Conservation (phyloP, 2,797 vertebrate genomes). For the Mycteria americana region DNA sequence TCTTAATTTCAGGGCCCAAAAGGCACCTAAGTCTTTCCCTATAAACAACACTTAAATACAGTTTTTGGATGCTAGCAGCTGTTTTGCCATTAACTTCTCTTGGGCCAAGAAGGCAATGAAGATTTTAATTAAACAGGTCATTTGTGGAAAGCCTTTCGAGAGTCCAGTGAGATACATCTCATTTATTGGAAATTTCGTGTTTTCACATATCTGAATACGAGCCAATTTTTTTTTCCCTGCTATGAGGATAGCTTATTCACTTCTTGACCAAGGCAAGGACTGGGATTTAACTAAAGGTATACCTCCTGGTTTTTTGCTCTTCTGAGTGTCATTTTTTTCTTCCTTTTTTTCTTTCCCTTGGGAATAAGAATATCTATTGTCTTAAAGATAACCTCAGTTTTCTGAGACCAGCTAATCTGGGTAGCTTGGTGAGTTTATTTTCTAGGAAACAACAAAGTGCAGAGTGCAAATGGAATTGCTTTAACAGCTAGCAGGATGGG, state of each 20-base stretch:
- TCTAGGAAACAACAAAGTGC: not conserved
- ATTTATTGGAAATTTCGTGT: not conserved
- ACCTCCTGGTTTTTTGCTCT: not conserved
- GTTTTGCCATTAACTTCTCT: conserved; percentile 5
- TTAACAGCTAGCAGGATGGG: not conserved
- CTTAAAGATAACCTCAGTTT: not conserved
- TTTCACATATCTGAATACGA: not conserved
- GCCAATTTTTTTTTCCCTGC: not conserved
- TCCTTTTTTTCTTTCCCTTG: not conserved
- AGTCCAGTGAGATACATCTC: fast-evolving
- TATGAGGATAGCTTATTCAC: not conserved
- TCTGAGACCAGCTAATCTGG: not conserved
- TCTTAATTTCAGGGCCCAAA: not conserved
- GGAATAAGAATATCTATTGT: not conserved
- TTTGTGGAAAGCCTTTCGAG: not conserved
- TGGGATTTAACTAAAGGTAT: not conserved
- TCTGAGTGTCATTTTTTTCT: not conserved
- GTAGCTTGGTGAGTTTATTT: not conserved
- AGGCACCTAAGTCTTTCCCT: not conserved
- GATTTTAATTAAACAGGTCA: conserved; percentile 16
- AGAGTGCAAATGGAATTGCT: not conserved
- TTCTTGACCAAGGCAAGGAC: not conserved
- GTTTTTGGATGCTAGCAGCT: not conserved
- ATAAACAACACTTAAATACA: not conserved
- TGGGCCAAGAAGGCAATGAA: not conserved